Conservation (phyloP, 2,888 invertebrate species). For the Reticulitermes lucifugus region DNA sequence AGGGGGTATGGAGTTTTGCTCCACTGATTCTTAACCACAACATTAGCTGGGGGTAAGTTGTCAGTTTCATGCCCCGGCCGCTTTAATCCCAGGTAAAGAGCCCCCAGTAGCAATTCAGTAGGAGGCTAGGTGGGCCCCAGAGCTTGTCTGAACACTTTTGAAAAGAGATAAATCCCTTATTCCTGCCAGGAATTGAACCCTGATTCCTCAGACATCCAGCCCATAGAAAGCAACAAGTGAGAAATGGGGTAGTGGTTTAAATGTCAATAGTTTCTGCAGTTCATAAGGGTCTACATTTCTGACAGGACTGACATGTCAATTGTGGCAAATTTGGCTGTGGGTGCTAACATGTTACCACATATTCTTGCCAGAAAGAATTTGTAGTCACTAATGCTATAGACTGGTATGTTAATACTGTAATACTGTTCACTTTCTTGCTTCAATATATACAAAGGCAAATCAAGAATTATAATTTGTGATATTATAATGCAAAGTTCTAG, state of each 20-base stretch:
- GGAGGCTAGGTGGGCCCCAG: too few species aligned
- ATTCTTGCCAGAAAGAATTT: background rate
- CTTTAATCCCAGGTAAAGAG: too few species aligned
- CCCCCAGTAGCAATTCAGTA: too few species aligned
- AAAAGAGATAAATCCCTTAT: too few species aligned
- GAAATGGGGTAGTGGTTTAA: background rate
- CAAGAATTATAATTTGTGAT: background rate
- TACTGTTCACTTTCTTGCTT: background rate
- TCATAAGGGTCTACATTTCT: background rate
- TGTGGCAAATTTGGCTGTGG: background rate
- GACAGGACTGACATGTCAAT: background rate
- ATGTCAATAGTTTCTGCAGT: background rate
- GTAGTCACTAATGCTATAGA: background rate
- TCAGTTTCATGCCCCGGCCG: too few species aligned
- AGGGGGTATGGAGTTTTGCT: too few species aligned
- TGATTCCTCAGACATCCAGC: too few species aligned
- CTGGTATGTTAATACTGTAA: constrained; percentile 1
- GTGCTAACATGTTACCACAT: background rate
- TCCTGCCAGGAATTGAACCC: too few species aligned
- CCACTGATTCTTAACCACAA: too few species aligned
- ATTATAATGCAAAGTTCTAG: background rate
- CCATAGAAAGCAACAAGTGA: too few species aligned
- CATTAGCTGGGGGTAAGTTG: too few species aligned
- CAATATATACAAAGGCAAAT: background rate
- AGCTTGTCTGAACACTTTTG: too few species aligned